phyloP scores from a whole-genome alignment of 2,888 invertebrate genomes.

The Hypselothyrea guttata region DNA sequence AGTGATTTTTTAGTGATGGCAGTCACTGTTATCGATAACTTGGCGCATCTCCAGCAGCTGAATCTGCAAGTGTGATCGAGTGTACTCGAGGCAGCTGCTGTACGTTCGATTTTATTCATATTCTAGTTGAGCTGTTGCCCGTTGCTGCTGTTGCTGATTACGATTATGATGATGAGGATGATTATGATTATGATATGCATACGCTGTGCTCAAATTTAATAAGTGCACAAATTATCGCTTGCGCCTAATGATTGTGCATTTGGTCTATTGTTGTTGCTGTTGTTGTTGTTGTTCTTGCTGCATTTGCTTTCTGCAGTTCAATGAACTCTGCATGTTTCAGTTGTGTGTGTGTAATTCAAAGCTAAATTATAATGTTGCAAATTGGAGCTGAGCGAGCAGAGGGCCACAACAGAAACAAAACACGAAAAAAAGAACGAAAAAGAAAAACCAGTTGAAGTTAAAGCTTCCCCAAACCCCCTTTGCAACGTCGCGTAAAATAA shows the following conservation, averaged over 20 bases:
- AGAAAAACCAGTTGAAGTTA: conserved; percentile 54
- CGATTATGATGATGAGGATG: conserved; percentile 23
- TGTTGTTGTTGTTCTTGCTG: conserved; percentile 24
- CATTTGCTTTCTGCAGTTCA: conserved; percentile 37
- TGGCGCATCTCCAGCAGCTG: conserved; percentile 26
- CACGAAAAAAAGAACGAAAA: conserved; percentile 30
- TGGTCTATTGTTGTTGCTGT: conserved; percentile 46
- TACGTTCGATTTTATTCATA: conserved; percentile 27
- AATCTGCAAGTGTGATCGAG: conserved; percentile 40
- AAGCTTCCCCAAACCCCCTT: conserved; percentile 19
- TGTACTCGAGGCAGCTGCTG: conserved; percentile 25
- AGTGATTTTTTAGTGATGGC: not conserved
- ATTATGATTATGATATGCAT: conserved; percentile 42
- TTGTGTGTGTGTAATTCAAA: conserved; percentile 62
- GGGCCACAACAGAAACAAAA: conserved; percentile 34
- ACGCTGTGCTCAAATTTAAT: conserved; percentile 67
- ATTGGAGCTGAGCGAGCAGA: conserved; percentile 47
- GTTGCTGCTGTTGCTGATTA: conserved; percentile 2
- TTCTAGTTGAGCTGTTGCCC: conserved; percentile 9
- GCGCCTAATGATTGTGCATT: conserved; percentile 57
- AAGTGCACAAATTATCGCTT: conserved; percentile 68
- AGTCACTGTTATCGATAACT: not conserved
- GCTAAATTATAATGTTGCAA: conserved; percentile 70
- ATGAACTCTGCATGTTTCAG: conserved; percentile 35
- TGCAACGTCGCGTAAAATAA: conserved; percentile 48